phyloP scores from a whole-genome alignment of 2,797 vertebrate species.

The Premnoplex brunnescens region DNA sequence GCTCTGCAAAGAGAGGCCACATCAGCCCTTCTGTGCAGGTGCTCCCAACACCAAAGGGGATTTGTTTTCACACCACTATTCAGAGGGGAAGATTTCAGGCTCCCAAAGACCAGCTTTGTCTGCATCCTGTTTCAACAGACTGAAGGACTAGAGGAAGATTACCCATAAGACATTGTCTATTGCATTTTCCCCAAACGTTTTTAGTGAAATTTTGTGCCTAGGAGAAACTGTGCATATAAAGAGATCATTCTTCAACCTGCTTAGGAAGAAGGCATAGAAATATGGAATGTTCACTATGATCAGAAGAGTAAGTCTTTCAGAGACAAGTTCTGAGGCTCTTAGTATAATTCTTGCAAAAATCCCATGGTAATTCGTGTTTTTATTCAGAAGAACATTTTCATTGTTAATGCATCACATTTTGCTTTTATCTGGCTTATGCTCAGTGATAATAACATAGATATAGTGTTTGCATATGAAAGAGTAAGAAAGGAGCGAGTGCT shows the following conservation, averaged over 20 bases:
- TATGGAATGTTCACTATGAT: neutral
- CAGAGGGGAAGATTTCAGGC: neutral
- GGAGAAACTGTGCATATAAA: neutral
- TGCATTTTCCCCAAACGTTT: neutral
- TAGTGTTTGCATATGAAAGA: neutral
- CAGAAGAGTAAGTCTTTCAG: constrained; percentile 5
- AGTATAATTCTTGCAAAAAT: neutral
- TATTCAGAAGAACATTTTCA: constrained; percentile 14
- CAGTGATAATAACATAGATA: neutral
- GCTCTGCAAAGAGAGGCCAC: neutral
- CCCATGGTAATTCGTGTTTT: neutral
- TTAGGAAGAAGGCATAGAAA: neutral
- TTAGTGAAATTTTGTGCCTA: neutral
- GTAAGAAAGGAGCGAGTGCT: neutral
- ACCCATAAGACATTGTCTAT: neutral
- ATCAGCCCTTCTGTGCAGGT: neutral
- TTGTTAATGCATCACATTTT: constrained; percentile 9
- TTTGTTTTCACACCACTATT: neutral
- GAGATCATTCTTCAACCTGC: neutral
- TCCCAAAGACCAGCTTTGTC: neutral
- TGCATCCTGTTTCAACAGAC: neutral
- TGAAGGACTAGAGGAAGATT: neutral
- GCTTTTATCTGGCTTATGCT: neutral
- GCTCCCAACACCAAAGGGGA: neutral
- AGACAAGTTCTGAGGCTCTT: neutral